A percentile compares a stretch with the other conserved stretches of the same genome.
Conservation (phyloP, 2,797 vertebrate species). For the Ambastaia sidthimunki region DNA sequence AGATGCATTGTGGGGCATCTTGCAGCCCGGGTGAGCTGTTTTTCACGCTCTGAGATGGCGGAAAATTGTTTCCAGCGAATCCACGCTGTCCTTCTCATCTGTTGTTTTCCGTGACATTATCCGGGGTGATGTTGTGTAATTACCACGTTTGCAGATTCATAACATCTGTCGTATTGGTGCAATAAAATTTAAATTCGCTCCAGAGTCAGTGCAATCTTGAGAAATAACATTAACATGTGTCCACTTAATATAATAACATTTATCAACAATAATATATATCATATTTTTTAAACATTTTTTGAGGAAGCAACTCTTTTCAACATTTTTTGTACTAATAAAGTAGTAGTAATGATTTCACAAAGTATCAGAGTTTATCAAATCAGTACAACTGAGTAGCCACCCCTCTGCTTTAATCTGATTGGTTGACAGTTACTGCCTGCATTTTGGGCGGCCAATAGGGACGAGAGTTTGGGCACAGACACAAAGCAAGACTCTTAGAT, state of each 20-base stretch:
- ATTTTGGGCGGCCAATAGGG: not conserved
- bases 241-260: too few relatives aligned
- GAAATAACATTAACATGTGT: not conserved
- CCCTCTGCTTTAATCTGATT: not conserved
- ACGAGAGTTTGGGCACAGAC: too few relatives aligned
- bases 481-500: not conserved
- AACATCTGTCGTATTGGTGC: slow-evolving; percentile 21
- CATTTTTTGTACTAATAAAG: too few relatives aligned
- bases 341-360: too few relatives aligned
- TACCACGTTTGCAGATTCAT: not conserved
- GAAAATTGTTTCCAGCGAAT: slow-evolving; percentile 38
- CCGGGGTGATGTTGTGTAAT: slow-evolving; percentile 5
- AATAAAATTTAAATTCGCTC: not conserved
- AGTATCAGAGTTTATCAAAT: too few relatives aligned
- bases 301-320: too few relatives aligned
- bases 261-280: too few relatives aligned
- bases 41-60: slow-evolving; percentile 15
- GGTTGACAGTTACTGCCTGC: not conserved
- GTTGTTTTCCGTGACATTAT: slow-evolving; percentile 33
- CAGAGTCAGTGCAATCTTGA: not conserved
- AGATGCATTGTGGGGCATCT: not conserved
- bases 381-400: not conserved
- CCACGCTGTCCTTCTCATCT: slow-evolving; percentile 13
- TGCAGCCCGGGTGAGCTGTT: not conserved
- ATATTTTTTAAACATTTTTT: too few relatives aligned